Evolutionary conservation across 2,113 vertebrate species (phyloP).

Genomic region (Emydocephalus ijimae): DNA sequence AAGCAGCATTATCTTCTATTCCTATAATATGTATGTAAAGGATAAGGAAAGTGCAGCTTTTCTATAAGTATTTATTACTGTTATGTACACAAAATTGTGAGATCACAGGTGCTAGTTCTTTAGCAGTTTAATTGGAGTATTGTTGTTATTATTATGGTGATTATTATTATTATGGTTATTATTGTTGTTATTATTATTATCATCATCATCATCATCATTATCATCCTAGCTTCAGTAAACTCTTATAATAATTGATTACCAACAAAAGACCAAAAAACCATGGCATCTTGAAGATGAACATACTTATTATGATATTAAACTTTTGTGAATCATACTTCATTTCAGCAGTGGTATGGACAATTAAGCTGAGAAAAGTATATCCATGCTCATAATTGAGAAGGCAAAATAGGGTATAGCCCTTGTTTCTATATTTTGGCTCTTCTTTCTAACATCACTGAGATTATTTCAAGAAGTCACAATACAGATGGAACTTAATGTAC

Average conservation of each 20-base stretch:
- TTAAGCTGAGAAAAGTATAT: background rate
- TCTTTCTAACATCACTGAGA: background rate
- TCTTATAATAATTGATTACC: background rate
- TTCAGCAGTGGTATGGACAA: background rate
- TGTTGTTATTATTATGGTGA: too few relatives aligned
- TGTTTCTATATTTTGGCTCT: background rate
- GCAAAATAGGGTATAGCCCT: background rate
- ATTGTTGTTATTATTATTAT: accelerated
- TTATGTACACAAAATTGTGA: background rate
- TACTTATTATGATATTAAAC: background rate
- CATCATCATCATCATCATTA: background rate
- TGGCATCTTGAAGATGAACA: background rate
- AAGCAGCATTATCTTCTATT: background rate
- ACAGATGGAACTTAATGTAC: background rate
- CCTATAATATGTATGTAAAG: background rate
- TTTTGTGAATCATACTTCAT: background rate
- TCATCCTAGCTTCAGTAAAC: background rate
- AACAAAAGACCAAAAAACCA: background rate
- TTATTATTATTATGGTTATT: too few relatives aligned
- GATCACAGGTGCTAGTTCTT: background rate
- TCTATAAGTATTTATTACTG: background rate
- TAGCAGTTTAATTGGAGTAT: background rate
- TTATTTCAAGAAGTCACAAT: background rate
- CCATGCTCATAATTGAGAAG: background rate
- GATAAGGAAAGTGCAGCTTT: background rate